Conservation (phyloP, 2,888 invertebrate genomes). For the Phrixothrix hirtus region DNA sequence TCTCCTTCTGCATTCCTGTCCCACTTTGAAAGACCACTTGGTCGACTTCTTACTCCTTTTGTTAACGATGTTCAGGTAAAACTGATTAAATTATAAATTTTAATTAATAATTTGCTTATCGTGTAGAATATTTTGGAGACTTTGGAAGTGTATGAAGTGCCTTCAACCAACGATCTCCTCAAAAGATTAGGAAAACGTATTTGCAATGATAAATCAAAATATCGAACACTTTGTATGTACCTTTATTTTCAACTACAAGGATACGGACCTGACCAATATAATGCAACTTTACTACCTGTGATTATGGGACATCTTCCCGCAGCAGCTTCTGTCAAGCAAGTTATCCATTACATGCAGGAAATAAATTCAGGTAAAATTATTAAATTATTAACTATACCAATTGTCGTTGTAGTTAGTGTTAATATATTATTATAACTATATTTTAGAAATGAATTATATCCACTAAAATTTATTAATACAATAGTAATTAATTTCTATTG, state of each 20-base stretch:
- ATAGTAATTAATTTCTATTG: no score
- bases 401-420: no score
- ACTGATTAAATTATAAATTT: no score
- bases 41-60: not conserved
- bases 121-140: not conserved
- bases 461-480: no score
- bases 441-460: no score
- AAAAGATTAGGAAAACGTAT: not conserved
- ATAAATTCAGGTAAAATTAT: slow-evolving; percentile 56
- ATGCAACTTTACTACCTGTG: slow-evolving; percentile 42
- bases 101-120: not conserved
- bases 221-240: not conserved
- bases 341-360: slow-evolving; percentile 72
- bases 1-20: slow-evolving; percentile 66
- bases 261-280: slow-evolving; percentile 13
- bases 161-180: not conserved
- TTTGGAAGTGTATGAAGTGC: not conserved
- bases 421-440: no score
- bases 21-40: not conserved
- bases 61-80: no score
- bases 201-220: not conserved
- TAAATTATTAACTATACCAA: no score
- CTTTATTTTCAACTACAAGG: not conserved
- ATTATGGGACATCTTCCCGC: slow-evolving; percentile 46
- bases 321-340: slow-evolving; percentile 62